A percentile compares a stretch with the other conserved stretches of the same genome.
Evolutionary conservation across 2,888 invertebrate genomes (phyloP).

Genomic region (Agrilus biguttatus): DNA sequence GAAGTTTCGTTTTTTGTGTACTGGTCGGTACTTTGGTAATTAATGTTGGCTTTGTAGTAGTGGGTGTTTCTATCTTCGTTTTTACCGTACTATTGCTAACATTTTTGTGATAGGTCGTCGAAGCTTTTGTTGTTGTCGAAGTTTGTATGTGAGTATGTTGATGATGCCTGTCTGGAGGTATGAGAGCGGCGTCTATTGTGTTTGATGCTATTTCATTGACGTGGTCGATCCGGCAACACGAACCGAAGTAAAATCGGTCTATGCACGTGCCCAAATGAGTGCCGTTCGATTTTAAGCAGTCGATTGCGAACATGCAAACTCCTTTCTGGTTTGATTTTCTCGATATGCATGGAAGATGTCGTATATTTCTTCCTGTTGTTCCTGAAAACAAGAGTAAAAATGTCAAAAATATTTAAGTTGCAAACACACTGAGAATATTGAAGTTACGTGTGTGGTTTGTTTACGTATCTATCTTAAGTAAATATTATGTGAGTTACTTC

Average conservation of each 20-base stretch:
- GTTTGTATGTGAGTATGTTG: conserved; percentile 1
- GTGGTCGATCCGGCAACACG: conserved; percentile 70
- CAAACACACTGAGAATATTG: not conserved
- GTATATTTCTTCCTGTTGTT: conserved; percentile 71
- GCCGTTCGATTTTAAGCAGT: conserved; percentile 80
- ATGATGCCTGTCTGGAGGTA: conserved; percentile 21
- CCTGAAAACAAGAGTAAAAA: conserved; percentile 40
- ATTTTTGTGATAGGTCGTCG: conserved; percentile 3
- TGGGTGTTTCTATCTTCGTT: conserved; percentile 6
- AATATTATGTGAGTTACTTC: no score
- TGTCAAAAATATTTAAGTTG: not conserved
- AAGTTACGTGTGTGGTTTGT: not conserved
- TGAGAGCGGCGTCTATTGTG: conserved; percentile 46
- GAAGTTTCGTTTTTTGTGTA: conserved; percentile 20
- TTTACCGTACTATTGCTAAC: conserved; percentile 3
- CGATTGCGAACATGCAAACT: conserved; percentile 88
- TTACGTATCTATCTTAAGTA: no score
- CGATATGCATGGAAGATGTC: conserved; percentile 78
- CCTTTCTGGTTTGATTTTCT: conserved; percentile 66
- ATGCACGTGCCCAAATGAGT: conserved; percentile 86
- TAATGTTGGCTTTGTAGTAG: conserved; percentile 21
- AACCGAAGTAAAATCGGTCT: conserved; percentile 86
- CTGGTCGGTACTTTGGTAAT: conserved; percentile 14
- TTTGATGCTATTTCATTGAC: conserved; percentile 44
- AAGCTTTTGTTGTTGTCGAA: conserved; percentile 1